Evolutionary conservation across 1,140 invertebrate genomes (phyloP).

Genomic region (Drosophila nigrodunni): DNA sequence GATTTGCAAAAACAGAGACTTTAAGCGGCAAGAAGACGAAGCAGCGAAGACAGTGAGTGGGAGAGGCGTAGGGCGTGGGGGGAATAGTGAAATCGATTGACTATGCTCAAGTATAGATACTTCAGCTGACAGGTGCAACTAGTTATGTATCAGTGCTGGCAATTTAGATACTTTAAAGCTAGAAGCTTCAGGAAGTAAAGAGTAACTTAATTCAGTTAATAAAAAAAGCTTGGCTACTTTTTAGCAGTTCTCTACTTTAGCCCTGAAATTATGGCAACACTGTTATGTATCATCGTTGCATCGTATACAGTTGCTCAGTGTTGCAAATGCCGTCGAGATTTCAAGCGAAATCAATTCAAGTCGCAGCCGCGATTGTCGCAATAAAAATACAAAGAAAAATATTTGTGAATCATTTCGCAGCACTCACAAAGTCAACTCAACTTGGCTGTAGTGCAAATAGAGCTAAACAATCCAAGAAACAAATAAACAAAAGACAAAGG

Average conservation of each 20-base stretch:
- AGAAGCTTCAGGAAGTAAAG: no score
- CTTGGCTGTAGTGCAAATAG: conserved; percentile 63
- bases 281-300: conserved; percentile 28
- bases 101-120: conserved; percentile 1
- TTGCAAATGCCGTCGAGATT: conserved; percentile 20
- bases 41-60: background rate
- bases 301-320: conserved; percentile 27
- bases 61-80: background rate
- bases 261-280: no score
- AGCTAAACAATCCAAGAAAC: conserved; percentile 68
- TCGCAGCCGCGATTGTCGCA: conserved; percentile 60
- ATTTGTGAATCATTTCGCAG: conserved; percentile 70
- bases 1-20: conserved; percentile 40
- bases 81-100: conserved; percentile 60
- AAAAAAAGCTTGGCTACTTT: no score
- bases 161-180: no score
- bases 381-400: conserved; percentile 66
- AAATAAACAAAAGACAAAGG: conserved; percentile 59
- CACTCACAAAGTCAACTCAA: conserved; percentile 19
- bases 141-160: conserved; percentile 34
- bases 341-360: conserved; percentile 37
- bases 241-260: no score
- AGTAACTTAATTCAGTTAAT: no score
- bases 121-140: conserved; percentile 33
- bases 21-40: background rate